A percentile compares a stretch with the other conserved stretches of the same genome.
Evolutionary conservation across 2,113 vertebrate genomes (phyloP).

Genomic region (Acrocephalus kingi): DNA sequence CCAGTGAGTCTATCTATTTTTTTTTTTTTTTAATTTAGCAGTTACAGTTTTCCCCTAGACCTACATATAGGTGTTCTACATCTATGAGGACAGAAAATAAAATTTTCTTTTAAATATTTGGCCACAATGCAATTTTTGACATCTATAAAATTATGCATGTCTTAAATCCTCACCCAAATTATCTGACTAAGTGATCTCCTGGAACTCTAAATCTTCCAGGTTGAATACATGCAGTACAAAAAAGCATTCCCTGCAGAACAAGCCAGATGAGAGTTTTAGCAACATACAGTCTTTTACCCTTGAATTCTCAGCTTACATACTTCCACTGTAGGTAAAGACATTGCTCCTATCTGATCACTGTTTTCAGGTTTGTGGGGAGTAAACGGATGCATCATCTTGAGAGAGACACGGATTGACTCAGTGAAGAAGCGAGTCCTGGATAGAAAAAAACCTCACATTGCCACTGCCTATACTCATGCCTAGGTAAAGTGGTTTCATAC

Average conservation of each 20-base stretch:
- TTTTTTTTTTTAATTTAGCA: not conserved
- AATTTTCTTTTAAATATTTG: not conserved
- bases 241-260: not conserved
- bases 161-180: not conserved
- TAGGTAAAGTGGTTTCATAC: not conserved
- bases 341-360: not conserved
- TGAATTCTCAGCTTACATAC: not conserved
- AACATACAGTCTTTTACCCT: not conserved
- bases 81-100: not conserved
- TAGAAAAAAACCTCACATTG: not conserved
- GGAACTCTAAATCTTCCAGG: not conserved
- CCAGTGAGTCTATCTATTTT: not conserved
- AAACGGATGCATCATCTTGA: not conserved
- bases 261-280: not conserved
- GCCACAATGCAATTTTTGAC: not conserved
- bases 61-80: not conserved
- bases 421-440: not conserved
- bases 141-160: not conserved
- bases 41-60: not conserved
- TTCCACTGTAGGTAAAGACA: not conserved
- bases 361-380: not conserved
- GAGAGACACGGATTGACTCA: not conserved
- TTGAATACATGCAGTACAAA: not conserved
- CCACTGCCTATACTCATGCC: not conserved
- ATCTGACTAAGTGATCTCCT: not conserved